A percentile compares a stretch with the other conserved stretches of the same genome.
These are phyloP conservation scores for Adela reaumurella DNA, from an alignment of 2,888 invertebrate species.

Conservation along the genomic window DNA sequence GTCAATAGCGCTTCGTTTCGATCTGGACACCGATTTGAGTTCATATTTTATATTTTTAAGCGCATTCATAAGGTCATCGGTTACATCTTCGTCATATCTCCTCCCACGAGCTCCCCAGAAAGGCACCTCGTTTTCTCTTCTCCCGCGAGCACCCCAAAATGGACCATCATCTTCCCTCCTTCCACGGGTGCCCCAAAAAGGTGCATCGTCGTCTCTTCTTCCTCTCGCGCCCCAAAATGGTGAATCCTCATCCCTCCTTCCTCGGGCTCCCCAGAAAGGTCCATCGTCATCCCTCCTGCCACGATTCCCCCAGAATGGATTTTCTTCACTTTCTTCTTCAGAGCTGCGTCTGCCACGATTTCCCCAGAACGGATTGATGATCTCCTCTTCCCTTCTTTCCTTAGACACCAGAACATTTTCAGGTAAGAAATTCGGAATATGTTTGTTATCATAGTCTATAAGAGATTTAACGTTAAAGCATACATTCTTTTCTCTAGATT, in stretches of 20 bases:
- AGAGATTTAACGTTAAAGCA: background rate
- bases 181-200: constrained; percentile 49
- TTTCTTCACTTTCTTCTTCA: constrained; percentile 8
- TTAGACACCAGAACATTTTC: background rate
- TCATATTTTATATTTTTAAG: constrained; percentile 26
- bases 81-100: constrained; percentile 22
- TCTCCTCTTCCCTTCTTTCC: constrained; percentile 6
- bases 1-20: constrained; percentile 16
- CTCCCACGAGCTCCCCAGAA: constrained; percentile 29
- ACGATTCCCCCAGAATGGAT: constrained; percentile 19
- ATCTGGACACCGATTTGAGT: constrained; percentile 24
- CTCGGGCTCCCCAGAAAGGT: constrained; percentile 33
- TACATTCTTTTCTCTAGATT: background rate
- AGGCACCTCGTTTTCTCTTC: constrained; percentile 9
- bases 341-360: constrained; percentile 27
- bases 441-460: no score
- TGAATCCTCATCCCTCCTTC: constrained; percentile 23
- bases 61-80: constrained; percentile 23
- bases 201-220: constrained; percentile 23
- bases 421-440: background rate
- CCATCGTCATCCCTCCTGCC: constrained; percentile 17
- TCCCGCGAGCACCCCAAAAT: constrained; percentile 25
- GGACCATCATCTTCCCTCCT: constrained; percentile 18
- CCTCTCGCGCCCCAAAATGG: constrained; percentile 23
- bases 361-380: constrained; percentile 17